Evolutionary conservation across 2,888 invertebrate species (phyloP), one percentile per base, ranked within the genome.

Genomic region (Heliconius aoede): DNA sequence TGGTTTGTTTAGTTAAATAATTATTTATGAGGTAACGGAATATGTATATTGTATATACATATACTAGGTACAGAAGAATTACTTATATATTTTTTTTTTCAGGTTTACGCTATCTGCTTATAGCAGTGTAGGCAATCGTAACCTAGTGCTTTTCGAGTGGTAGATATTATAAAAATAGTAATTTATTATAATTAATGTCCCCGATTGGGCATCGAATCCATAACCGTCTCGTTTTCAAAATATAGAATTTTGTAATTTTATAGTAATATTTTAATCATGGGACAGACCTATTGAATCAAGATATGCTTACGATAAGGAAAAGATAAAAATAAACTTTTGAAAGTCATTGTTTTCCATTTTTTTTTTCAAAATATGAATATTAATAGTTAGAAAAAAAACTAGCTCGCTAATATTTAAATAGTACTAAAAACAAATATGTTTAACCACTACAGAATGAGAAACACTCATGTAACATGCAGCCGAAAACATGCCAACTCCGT

Each of bases 401-500:
- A 9, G n/a, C 55, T 9, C n/a, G 4, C 8, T 55, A n/a, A 55
- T n/a, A 55, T 55, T 51, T 51, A 21, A 46, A n/a, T 0, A 60
- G 26, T 11, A n/a, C 32, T 46, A 46, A 32, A 30, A 21, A 51
- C 7, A 51, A 28, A 26, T 51, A 51, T 51, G 28, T 30, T 11
- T 32, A 15, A n/a, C 30, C 15, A 32, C 69, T 24, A 13, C 30
- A 13, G 46, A 46, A 51, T 28, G 61, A 40, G 40, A 13, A 40
- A 28, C 40, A 60, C 36, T 30, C 55, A 61, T 72, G 61, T 36
- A 36, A 60, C 72, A 72, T 72, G 72, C 60, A 72, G 72, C 11
- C 86, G 84, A 86, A 87, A 88, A 86, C 83, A 87, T 84, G 87
- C 84, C 85, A 87, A 87, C 85, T 85, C 88, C 89, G 85, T 85